phyloP scores from a whole-genome alignment of 2,113 vertebrate genomes.

The Spilogale gracilis region DNA sequence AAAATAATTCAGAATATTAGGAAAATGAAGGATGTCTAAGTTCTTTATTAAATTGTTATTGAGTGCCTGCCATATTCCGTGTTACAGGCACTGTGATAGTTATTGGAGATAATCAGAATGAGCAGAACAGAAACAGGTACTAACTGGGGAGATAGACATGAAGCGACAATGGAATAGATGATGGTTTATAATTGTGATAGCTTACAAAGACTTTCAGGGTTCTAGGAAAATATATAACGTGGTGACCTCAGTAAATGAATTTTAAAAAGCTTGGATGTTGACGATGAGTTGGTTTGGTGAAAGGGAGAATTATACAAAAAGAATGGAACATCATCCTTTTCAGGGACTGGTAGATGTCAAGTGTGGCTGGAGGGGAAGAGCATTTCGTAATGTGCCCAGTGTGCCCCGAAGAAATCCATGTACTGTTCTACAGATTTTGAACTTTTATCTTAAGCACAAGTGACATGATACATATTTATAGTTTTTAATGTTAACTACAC shows the following conservation, averaged over 20 bases:
- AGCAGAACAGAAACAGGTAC: not conserved
- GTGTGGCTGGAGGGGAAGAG: not conserved
- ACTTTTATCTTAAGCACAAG: not conserved
- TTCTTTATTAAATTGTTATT: not conserved
- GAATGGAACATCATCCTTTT: not conserved
- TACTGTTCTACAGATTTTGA: not conserved
- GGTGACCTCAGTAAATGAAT: not conserved
- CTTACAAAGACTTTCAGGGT: not conserved
- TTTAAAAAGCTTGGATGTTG: not conserved
- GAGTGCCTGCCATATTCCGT: not conserved
- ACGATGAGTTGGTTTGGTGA: not conserved
- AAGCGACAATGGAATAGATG: not conserved
- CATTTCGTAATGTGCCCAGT: not conserved
- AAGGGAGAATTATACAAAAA: not conserved
- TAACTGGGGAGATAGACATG: not conserved
- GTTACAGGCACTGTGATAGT: not conserved
- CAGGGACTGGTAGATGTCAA: not conserved
- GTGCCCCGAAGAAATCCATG: not conserved
- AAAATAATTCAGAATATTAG: not conserved
- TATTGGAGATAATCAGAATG: not conserved
- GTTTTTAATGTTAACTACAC: not conserved
- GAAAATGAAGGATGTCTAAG: not conserved
- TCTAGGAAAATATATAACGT: not conserved
- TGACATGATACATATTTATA: not conserved
- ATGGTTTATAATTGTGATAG: not conserved